Conservation (phyloP, 2,113 vertebrate species). For the Phocoena sinus region DNA sequence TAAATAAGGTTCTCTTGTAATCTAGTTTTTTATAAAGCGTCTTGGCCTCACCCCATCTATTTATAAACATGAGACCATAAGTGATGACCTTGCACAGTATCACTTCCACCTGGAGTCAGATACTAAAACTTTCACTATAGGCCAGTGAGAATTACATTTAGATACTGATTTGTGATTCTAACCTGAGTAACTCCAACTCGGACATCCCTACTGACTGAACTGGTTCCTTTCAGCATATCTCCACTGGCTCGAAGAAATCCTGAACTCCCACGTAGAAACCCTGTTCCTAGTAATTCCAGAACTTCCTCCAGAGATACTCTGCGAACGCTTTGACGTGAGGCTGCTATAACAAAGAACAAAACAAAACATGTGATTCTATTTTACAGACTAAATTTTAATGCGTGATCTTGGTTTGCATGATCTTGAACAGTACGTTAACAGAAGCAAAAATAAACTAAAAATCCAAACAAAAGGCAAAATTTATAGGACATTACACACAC, state of each 20-base stretch:
- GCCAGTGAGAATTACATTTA: not conserved
- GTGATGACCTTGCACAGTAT: not conserved
- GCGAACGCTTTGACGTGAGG: slow-evolving; percentile 78
- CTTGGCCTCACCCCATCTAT: not conserved
- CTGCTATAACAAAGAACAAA: slow-evolving; percentile 69
- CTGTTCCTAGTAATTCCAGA: slow-evolving; percentile 89
- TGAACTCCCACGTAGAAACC: slow-evolving; percentile 91
- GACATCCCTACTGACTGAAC: slow-evolving; percentile 89
- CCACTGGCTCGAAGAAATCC: slow-evolving; percentile 93
- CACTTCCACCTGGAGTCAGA: not conserved
- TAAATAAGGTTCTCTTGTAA: not conserved
- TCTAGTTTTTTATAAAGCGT: not conserved
- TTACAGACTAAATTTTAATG: slow-evolving; percentile 14
- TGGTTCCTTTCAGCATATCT: slow-evolving; percentile 93
- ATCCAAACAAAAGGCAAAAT: slow-evolving; percentile 31
- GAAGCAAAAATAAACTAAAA: slow-evolving; percentile 35
- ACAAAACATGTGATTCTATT: slow-evolving; percentile 49
- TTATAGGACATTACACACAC: slow-evolving; percentile 16
- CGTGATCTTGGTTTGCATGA: not conserved
- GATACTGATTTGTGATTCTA: slow-evolving; percentile 50
- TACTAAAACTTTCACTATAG: not conserved
- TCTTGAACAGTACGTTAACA: not conserved
- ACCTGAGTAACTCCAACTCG: slow-evolving; percentile 95
- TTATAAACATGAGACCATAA: not conserved
- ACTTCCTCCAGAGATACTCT: slow-evolving; percentile 88